Evolutionary conservation across 2,888 invertebrate genomes (phyloP), one percentile per base, ranked within the genome.

Genomic region (Rugalucina vietnamica): DNA sequence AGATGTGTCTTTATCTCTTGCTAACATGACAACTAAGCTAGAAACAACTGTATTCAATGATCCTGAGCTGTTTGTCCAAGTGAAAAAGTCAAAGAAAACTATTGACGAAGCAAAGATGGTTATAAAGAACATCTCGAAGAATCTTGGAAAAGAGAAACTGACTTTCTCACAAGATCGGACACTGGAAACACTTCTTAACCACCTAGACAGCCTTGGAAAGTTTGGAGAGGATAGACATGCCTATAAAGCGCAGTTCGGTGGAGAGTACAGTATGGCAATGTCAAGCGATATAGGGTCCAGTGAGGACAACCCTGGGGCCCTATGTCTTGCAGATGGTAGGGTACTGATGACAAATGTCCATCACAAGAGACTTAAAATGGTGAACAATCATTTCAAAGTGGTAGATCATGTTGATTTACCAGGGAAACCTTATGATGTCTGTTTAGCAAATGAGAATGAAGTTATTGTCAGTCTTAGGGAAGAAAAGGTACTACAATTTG

Each of bases 341-440:
- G 69, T 85, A 5, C 36, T 87, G 32, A 43, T 87, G 60, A 85
- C 87, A 24, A 83, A 83, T 57, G 57, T 79, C 24, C 87, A 87
- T 39, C 82, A 87, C 73, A 85, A 83, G 50, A 77, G 85, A 24
- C 77, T 87, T n/a, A 87, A 87, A 76, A 82, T 87, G 65, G 65
- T 87, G 43, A 73, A 82, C 29, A 18, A 79, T 27, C 18, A 32
- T 21, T 87, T 43, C 72, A 72, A 54, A 34, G 79, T 87, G 5
- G 76, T 79, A 4, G 87, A 87, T 70, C 81, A 85, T 37, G 73
- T 78, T n/a, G 87, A 85, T 60, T 71, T 87, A 4, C 87, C 82
- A 0, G 87, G 85, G 24, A 87, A 87, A 69, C 87, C 87, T 0
- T 87, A 85, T 50, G 87, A 71, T 34, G 87, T 87, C n/a, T 87